Base-by-base conservation (phyloP, 2,113 vertebrate species). In the Meriones unguiculatus region DNA sequence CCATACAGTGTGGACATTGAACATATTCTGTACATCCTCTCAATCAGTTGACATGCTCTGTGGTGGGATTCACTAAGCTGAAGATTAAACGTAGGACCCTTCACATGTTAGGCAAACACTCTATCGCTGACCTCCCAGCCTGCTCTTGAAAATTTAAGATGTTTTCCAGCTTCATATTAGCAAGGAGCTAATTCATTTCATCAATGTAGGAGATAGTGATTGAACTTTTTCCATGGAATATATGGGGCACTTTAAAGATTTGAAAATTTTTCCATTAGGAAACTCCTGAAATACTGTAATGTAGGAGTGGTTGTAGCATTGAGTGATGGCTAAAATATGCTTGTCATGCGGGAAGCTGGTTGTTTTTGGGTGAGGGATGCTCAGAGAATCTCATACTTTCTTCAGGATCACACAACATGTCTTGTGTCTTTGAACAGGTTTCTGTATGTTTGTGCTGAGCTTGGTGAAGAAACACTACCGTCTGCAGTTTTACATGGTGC, bases 371-470 rank as follows among this genome's bases (percentile, higher is more conserved):
- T 17, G n/a, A 5, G 62, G 3, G 91, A 62, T 30, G 30, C 85
- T 93, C 46, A 77, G 10, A 20, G 81, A 72, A 24, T 94, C 88
- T 35, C 87, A 20, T 32, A 38, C 62, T 84, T 70, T 32, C 72
- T 96, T 14, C 25, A 80, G 91, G 46, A 64, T 84, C 96, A 52
- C 84, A 96, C 92, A 96, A 97, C 92, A 67, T 72, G 65, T 25
- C 62, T 97, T 95, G 87, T 95, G 57, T 95, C 96, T 81, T 96
- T 98, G 98, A 98, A 98, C 99, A 99, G 99, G 99, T 98, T 99
- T 99, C 99, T 99, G 99, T 99, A 99, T 99, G 99, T 99, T 99
- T 99, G 99, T 99, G 95, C 99, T 99, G 99, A 99, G 99, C 98
- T 99, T 99, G 99, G 99, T 99, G 99, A 99, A 99, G 99, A 99